phyloP scores from a whole-genome alignment of 2,113 vertebrate species.

The Columbina picui region DNA sequence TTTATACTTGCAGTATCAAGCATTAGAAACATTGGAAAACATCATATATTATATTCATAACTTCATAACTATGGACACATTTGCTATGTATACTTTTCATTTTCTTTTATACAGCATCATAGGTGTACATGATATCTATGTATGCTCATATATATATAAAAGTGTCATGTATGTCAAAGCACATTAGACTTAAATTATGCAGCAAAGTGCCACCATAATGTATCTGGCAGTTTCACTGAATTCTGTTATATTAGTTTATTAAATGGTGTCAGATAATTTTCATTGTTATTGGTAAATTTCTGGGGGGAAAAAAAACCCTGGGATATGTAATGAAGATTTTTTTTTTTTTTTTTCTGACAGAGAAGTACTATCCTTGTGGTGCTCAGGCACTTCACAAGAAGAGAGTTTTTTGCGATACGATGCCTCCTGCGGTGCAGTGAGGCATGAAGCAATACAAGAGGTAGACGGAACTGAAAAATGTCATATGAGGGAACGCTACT shows the following conservation, averaged over 20 bases:
- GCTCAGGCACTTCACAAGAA: background rate
- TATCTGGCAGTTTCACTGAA: background rate
- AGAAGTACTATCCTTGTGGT: background rate
- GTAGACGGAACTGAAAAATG: conserved; percentile 7
- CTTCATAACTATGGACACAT: background rate
- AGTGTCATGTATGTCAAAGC: background rate
- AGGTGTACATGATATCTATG: background rate
- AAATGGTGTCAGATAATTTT: background rate
- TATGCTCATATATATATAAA: background rate
- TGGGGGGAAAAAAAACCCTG: background rate
- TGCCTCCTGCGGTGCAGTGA: conserved; percentile 21
- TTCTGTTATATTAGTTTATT: conserved; percentile 7
- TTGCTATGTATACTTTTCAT: background rate
- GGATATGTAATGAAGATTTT: background rate
- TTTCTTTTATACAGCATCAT: background rate
- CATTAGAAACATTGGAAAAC: background rate
- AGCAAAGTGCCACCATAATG: background rate
- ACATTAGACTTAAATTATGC: background rate
- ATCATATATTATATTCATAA: background rate
- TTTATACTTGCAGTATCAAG: background rate
- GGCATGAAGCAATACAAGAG: background rate
- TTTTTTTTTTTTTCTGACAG: background rate
- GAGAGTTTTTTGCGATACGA: background rate
- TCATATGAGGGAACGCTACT: background rate
- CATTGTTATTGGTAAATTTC: background rate